Evolutionary conservation across 2,113 vertebrate genomes (phyloP).

Genomic region (Hyaena hyaena): DNA sequence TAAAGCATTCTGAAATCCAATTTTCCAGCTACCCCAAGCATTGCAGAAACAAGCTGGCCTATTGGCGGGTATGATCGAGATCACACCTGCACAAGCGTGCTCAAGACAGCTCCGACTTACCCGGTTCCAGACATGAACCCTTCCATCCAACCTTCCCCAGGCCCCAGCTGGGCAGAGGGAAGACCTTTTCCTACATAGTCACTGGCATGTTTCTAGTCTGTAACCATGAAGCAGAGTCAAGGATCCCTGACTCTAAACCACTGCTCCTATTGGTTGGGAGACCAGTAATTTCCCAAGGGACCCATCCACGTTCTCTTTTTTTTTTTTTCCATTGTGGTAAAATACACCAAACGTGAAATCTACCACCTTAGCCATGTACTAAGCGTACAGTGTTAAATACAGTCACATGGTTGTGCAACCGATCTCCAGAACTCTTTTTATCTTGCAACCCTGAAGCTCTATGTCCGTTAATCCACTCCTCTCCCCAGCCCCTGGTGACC

Average conservation of each 20-base stretch:
- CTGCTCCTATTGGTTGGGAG: not conserved
- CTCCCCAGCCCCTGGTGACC: no score
- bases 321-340: not conserved
- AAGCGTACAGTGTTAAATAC: not conserved
- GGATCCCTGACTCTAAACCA: not conserved
- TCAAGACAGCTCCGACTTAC: not conserved
- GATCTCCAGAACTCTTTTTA: not conserved
- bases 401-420: not conserved
- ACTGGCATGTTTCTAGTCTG: not conserved
- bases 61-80: not conserved
- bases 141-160: not conserved
- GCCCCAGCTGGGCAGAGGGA: not conserved
- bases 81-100: no score
- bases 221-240: not conserved
- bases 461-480: not conserved
- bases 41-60: not conserved
- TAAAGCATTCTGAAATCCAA: not conserved
- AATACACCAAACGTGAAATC: not conserved
- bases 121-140: rapidly evolving
- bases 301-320: no score
- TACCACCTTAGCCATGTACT: not conserved
- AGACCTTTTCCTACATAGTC: not conserved
- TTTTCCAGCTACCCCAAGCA: not conserved
- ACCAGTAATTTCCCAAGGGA: not conserved
- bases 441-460: not conserved